phyloP scores from a whole-genome alignment of 1,140 invertebrate species.

The Drosophila subobscura region DNA sequence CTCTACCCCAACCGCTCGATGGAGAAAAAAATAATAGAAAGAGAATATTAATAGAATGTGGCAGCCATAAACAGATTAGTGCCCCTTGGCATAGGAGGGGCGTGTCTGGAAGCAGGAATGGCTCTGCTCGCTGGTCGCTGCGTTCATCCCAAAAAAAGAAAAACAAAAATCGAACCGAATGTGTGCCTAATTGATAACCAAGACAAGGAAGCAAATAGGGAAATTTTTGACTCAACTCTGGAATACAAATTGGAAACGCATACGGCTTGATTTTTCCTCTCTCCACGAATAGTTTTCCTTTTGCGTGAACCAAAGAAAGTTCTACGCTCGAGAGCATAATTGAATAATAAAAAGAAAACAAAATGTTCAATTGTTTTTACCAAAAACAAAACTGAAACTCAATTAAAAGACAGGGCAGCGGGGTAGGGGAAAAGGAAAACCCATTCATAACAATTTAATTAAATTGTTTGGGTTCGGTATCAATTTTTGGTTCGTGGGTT shows the following conservation, averaged over 20 bases:
- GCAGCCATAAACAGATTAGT: slow-evolving; percentile 76
- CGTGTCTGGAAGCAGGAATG: slow-evolving; percentile 5
- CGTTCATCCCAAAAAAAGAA: slow-evolving; percentile 13
- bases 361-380: slow-evolving; percentile 64
- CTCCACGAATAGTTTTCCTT: slow-evolving; percentile 31
- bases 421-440: neutral
- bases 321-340: slow-evolving; percentile 52
- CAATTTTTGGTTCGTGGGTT: neutral
- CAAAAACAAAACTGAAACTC: slow-evolving; percentile 23
- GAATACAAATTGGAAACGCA: slow-evolving; percentile 45
- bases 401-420: slow-evolving; percentile 24
- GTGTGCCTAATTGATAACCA: slow-evolving; percentile 78
- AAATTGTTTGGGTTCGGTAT: slow-evolving; percentile 38
- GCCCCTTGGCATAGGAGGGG: slow-evolving; percentile 8
- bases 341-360: slow-evolving; percentile 76
- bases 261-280: slow-evolving; percentile 18
- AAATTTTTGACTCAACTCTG: slow-evolving; percentile 15
- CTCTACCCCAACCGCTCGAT: neutral
- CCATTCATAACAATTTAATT: slow-evolving; percentile 64
- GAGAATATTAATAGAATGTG: slow-evolving; percentile 72
- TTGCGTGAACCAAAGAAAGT: slow-evolving; percentile 13
- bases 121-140: neutral
- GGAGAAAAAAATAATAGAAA: neutral
- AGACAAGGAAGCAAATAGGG: slow-evolving; percentile 40
- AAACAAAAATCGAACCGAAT: slow-evolving; percentile 41